Conservation (phyloP, 1,140 invertebrate species). For the Riptortus pedestris region DNA sequence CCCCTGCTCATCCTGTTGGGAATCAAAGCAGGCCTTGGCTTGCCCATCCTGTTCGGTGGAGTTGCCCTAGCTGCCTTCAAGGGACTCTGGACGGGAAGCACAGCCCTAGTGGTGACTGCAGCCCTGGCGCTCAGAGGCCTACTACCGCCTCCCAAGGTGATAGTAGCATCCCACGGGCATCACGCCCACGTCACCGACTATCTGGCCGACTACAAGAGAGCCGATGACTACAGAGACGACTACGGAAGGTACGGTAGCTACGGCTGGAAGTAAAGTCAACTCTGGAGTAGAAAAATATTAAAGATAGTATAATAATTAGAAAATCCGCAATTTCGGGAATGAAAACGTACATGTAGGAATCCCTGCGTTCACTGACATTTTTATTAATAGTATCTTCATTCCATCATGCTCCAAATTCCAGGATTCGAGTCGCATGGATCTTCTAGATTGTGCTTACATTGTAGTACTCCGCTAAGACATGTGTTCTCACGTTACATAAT, state of each 20-base stretch:
- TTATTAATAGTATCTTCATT: too few species aligned
- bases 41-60: constrained; percentile 50
- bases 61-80: constrained; percentile 53
- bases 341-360: too few species aligned
- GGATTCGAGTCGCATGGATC: too few species aligned
- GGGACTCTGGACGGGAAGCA: constrained; percentile 49
- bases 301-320: too few species aligned
- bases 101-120: constrained; percentile 48
- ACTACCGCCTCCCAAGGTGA: constrained; percentile 7
- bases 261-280: not conserved
- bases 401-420: too few species aligned
- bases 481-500: too few species aligned
- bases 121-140: constrained; percentile 39
- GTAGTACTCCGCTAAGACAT: too few species aligned
- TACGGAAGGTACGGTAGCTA: not conserved
- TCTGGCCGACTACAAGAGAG: constrained; percentile 12
- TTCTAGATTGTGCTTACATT: too few species aligned
- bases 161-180: not conserved
- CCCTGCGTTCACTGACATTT: too few species aligned
- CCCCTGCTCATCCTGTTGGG: constrained; percentile 48
- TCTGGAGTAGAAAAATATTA: too few species aligned
- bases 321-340: too few species aligned
- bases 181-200: constrained; percentile 16
- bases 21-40: constrained; percentile 46
- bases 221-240: constrained; percentile 16